Evolutionary conservation across 2,113 vertebrate genomes (phyloP).

Genomic region (Ellobius talpinus): DNA sequence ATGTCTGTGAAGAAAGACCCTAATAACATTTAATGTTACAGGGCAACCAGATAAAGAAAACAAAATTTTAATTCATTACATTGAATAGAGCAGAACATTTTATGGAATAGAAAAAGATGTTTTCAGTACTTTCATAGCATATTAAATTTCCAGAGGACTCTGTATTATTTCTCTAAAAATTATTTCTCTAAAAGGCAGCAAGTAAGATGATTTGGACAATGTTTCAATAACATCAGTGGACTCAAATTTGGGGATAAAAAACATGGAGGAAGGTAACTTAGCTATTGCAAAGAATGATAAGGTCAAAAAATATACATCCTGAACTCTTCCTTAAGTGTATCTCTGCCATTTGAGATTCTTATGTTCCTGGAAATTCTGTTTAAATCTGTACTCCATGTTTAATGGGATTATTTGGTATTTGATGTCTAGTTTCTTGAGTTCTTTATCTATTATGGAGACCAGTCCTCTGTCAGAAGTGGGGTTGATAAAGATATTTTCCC

Average conservation of each 20-base stretch:
- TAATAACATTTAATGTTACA: background rate
- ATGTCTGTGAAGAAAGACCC: background rate
- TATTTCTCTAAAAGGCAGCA: conserved; percentile 62
- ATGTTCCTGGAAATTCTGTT: no score
- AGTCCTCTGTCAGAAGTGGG: no score
- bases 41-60: background rate
- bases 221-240: conserved; percentile 42
- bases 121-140: conserved; percentile 39
- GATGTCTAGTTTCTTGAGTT: no score
- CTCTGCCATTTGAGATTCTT: no score
- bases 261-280: background rate
- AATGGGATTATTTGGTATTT: no score
- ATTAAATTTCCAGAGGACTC: conserved; percentile 59
- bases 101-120: conserved; percentile 14
- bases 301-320: background rate
- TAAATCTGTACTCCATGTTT: no score
- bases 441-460: no score
- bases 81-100: conserved; percentile 47
- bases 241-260: conserved; percentile 49
- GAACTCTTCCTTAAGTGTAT: no score
- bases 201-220: background rate
- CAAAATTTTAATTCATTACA: background rate
- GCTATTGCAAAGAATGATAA: background rate
- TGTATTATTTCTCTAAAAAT: conserved; percentile 67
- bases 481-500: no score